phyloP scores from a whole-genome alignment of 2,113 vertebrate genomes.

The Lamprotornis superbus region DNA sequence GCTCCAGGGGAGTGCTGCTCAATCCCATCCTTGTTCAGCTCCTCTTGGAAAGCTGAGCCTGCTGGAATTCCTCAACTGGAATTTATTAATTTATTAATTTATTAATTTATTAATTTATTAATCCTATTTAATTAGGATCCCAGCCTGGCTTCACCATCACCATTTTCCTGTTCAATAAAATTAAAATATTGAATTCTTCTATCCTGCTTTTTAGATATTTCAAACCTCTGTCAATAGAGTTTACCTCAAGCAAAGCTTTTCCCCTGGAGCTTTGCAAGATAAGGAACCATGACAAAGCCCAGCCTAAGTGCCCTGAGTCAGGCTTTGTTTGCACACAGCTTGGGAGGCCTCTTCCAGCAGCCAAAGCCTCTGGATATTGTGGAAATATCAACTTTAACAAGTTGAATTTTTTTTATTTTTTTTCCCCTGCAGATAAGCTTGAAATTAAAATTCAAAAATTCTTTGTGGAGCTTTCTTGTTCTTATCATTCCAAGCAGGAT shows the following conservation, averaged over 20 bases:
- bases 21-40: background rate
- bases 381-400: background rate
- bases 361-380: background rate
- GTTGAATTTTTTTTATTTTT: background rate
- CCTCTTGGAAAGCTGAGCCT: background rate
- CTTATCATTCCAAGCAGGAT: background rate
- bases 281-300: background rate
- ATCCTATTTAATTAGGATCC: background rate
- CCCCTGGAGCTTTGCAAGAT: slow-evolving; percentile 1
- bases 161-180: background rate
- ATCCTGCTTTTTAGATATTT: background rate
- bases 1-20: background rate
- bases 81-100: no score
- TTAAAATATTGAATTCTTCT: background rate
- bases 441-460: background rate
- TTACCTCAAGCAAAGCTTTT: background rate
- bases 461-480: background rate
- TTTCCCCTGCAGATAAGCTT: background rate
- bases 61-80: background rate
- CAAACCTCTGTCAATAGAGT: background rate
- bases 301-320: slow-evolving; percentile 15
- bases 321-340: slow-evolving; percentile 9
- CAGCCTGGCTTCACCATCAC: background rate
- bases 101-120: no score
- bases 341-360: background rate